phyloP scores from a whole-genome alignment of 2,113 vertebrate species.

The Coreoperca whiteheadi region DNA sequence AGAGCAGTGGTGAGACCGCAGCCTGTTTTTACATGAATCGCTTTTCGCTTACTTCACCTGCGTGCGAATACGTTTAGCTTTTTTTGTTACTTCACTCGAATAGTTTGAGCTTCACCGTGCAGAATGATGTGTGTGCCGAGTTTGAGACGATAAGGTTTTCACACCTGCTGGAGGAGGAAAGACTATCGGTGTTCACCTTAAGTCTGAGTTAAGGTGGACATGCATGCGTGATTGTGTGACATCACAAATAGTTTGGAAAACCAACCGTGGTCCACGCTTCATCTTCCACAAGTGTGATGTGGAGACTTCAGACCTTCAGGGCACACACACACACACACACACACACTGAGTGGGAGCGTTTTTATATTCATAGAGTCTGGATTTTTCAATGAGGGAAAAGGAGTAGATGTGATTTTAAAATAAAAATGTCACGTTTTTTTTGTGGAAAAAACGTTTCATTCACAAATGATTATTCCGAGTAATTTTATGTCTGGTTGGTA shows the following conservation, averaged over 20 bases:
- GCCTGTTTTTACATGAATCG: not conserved
- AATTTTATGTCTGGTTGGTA: not conserved
- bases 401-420: too few relatives aligned
- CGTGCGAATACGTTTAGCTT: too few relatives aligned
- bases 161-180: not conserved
- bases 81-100: not conserved
- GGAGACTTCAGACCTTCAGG: not conserved
- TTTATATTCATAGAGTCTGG: not conserved
- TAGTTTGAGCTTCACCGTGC: not conserved
- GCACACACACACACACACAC: too few relatives aligned
- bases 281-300: not conserved
- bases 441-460: not conserved
- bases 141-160: not conserved
- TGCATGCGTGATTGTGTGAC: not conserved
- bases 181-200: not conserved
- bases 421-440: too few relatives aligned
- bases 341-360: not conserved
- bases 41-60: not conserved
- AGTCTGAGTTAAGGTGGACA: not conserved
- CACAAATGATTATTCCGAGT: not conserved
- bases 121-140: not conserved
- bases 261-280: not conserved
- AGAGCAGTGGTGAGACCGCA: conserved; percentile 81
- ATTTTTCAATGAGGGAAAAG: not conserved
- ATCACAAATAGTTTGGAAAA: not conserved